Percentiles rank a stretch among this genome's conserved stretches.
Conservation (phyloP, 2,797 vertebrate species). For the Rhodeus uyekii region DNA sequence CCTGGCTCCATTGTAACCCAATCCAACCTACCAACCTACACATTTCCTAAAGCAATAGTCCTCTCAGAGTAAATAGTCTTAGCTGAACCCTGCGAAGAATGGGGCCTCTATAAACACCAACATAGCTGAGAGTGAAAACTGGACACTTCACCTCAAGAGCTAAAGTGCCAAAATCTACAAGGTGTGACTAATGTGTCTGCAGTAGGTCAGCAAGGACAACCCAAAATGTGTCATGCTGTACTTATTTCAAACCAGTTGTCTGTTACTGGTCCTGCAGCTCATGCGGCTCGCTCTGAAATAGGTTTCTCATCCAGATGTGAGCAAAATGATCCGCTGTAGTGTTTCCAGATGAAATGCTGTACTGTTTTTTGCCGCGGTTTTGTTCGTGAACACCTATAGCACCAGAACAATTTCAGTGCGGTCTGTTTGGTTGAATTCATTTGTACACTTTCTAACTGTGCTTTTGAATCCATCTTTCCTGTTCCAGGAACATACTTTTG, state of each 20-base stretch:
- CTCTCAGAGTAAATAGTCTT: constrained; percentile 11
- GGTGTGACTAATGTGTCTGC: constrained; percentile 42
- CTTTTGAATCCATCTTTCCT: neutral
- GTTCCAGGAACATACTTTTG: neutral
- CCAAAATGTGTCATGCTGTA: constrained; percentile 23
- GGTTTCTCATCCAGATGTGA: constrained; percentile 15
- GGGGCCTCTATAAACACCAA: constrained; percentile 23
- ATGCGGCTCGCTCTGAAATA: constrained; percentile 5
- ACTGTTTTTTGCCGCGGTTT: neutral
- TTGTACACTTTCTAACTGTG: neutral
- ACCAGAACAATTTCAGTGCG: neutral
- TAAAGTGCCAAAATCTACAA: constrained; percentile 37
- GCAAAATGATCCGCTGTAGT: neutral
- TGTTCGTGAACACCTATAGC: neutral
- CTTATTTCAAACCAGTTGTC: constrained; percentile 23
- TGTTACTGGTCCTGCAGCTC: constrained; percentile 8
- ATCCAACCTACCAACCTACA: constrained; percentile 32
- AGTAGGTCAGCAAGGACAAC: constrained; percentile 34
- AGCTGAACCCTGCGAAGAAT: constrained; percentile 30
- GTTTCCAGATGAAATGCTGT: neutral
- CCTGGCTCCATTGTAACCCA: constrained; percentile 32
- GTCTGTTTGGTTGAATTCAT: neutral
- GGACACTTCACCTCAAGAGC: constrained; percentile 16
- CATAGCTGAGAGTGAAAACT: constrained; percentile 4
- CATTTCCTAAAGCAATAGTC: constrained; percentile 35